Evolutionary conservation across 2,888 invertebrate genomes (phyloP).

Genomic region (Tyria jacobaeae): DNA sequence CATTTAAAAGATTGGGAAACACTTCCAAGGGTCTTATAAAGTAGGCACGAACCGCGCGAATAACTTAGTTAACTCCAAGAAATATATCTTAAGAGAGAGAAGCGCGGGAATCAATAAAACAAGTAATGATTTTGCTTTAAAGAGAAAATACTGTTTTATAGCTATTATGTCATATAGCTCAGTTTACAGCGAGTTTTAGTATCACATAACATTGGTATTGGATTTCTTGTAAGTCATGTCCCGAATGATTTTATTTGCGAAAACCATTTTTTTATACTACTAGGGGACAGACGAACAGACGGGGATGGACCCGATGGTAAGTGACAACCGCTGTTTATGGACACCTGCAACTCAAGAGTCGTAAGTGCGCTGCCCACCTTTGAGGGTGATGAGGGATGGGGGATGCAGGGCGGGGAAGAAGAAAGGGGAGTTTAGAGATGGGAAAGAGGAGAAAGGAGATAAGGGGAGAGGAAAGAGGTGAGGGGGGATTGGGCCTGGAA

Average conservation of each 20-base stretch:
- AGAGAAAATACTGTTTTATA: slow-evolving; percentile 16
- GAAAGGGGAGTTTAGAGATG: too few species aligned
- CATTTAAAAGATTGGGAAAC: slow-evolving; percentile 13
- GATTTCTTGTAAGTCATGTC: slow-evolving; percentile 3
- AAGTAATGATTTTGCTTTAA: slow-evolving; percentile 16
- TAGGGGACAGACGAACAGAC: too few species aligned
- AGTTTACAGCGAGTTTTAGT: slow-evolving; percentile 14
- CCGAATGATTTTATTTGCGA: background rate
- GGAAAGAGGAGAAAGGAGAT: too few species aligned
- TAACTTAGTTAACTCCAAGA: slow-evolving; percentile 15
- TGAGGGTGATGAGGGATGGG: too few species aligned
- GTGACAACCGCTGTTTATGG: too few species aligned
- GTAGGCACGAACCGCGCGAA: background rate
- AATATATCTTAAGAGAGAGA: slow-evolving; percentile 9
- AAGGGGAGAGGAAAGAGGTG: too few species aligned
- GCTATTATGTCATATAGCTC: slow-evolving; percentile 9
- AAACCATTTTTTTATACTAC: too few species aligned
- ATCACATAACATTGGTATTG: slow-evolving; percentile 7
- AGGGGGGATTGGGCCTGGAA: too few species aligned
- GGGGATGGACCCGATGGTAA: too few species aligned
- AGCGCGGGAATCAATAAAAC: slow-evolving; percentile 19
- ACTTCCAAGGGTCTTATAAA: background rate
- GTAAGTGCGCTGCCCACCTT: too few species aligned
- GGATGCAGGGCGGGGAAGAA: too few species aligned
- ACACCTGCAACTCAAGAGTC: too few species aligned